Evolutionary conservation across 2,888 invertebrate genomes (phyloP).

Genomic region (Alviniconcha strummeri): DNA sequence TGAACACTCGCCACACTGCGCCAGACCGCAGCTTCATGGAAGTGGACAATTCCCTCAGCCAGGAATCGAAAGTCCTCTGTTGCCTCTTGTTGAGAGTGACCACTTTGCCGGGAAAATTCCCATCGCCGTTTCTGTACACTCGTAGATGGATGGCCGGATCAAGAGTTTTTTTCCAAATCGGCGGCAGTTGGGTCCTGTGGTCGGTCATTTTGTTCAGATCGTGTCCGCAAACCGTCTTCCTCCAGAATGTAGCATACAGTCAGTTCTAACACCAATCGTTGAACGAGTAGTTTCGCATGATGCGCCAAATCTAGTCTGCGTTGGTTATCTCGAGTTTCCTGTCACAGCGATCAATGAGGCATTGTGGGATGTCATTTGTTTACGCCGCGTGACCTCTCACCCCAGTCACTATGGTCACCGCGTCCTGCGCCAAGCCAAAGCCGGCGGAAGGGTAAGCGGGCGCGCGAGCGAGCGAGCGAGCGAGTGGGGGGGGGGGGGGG

Average conservation of each 20-base stretch:
- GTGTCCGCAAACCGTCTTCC: too few relatives aligned
- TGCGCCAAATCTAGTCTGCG: background rate
- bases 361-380: conserved; percentile 29
- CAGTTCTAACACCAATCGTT: background rate
- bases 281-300: background rate
- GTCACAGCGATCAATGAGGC: background rate
- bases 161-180: conserved; percentile 38
- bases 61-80: conserved; percentile 41
- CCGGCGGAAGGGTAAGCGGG: background rate
- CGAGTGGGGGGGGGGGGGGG: too few relatives aligned
- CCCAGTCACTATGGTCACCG: conserved; percentile 29
- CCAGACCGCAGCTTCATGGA: conserved; percentile 37
- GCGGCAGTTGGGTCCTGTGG: conserved; percentile 29
- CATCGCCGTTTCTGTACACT: conserved; percentile 41
- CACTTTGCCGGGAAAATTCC: conserved; percentile 36
- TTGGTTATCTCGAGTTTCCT: background rate
- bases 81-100: conserved; percentile 39
- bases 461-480: too few relatives aligned
- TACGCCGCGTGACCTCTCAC: conserved; percentile 38
- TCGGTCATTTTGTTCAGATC: conserved; percentile 8
- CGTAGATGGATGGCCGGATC: conserved; percentile 39
- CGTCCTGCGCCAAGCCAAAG: background rate
- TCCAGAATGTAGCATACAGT: background rate
- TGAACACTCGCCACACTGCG: conserved; percentile 41
- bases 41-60: conserved; percentile 38